phyloP scores from a whole-genome alignment of 2,888 invertebrate genomes.

The Pollenia griseotomentosa region DNA sequence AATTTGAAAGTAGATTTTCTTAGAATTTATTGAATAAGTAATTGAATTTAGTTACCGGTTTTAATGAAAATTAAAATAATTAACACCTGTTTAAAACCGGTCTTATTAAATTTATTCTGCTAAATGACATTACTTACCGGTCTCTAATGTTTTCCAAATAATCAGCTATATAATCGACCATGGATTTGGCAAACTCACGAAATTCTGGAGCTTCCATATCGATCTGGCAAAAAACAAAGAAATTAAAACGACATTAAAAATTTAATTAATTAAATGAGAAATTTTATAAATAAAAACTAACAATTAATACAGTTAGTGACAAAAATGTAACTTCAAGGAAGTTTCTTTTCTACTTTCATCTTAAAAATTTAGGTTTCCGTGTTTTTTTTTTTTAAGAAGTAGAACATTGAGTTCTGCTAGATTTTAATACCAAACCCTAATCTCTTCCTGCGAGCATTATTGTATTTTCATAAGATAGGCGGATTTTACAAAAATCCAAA shows the following conservation, averaged over 20 bases:
- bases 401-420: too few species aligned
- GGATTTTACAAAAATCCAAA: too few species aligned
- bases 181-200: slow-evolving; percentile 94
- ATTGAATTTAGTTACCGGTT: background rate
- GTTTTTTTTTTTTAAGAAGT: too few species aligned
- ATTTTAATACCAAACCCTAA: too few species aligned
- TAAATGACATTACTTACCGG: slow-evolving; percentile 86
- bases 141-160: slow-evolving; percentile 97
- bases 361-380: too few species aligned
- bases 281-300: too few species aligned
- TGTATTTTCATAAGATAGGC: too few species aligned
- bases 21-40: slow-evolving; percentile 21
- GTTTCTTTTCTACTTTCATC: too few species aligned
- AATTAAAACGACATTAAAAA: slow-evolving; percentile 2
- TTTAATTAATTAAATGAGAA: background rate
- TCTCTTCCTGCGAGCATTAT: too few species aligned
- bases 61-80: background rate
- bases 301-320: too few species aligned
- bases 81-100: slow-evolving; percentile 44
- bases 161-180: slow-evolving; percentile 96
- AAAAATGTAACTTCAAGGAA: too few species aligned
- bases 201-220: slow-evolving; percentile 93
- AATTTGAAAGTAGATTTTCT: slow-evolving; percentile 41
- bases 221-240: slow-evolving; percentile 76
- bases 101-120: slow-evolving; percentile 2